Evolutionary conservation across 2,888 invertebrate species (phyloP).

Genomic region (Microctonus aethiopoides): DNA sequence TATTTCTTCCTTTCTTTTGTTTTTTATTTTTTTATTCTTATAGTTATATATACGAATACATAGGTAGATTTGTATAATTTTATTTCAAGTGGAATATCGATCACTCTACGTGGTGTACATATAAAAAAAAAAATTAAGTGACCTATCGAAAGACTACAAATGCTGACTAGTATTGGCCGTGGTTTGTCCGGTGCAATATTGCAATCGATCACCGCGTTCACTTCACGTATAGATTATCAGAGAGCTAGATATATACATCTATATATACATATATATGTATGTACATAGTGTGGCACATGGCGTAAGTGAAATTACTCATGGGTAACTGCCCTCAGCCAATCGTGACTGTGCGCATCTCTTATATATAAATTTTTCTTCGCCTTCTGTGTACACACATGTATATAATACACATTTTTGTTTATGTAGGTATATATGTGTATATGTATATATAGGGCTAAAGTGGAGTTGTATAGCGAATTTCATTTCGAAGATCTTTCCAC

Average conservation of each 20-base stretch:
- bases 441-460: background rate
- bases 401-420: background rate
- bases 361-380: conserved; percentile 14
- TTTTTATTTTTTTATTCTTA: too few relatives aligned
- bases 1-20: too few relatives aligned
- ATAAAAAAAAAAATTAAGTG: background rate
- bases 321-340: conserved; percentile 38
- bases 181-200: conserved; percentile 29
- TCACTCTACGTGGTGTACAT: conserved; percentile 1
- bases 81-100: conserved; percentile 25
- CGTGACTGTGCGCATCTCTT: conserved; percentile 35
- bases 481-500: conserved; percentile 15
- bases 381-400: conserved; percentile 2
- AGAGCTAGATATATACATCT: conserved; percentile 17
- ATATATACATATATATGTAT: conserved; percentile 8
- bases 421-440: background rate
- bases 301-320: conserved; percentile 42
- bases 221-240: conserved; percentile 27
- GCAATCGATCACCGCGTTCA: conserved; percentile 23
- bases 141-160: conserved; percentile 7
- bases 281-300: conserved; percentile 28
- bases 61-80: conserved; percentile 7
- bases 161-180: too few relatives aligned
- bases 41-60: too few relatives aligned
- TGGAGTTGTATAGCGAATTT: conserved; percentile 21